These are phyloP conservation scores for Dysdera silvatica DNA, from an alignment of 1,140 invertebrate genomes.

Conservation along the genomic window DNA sequence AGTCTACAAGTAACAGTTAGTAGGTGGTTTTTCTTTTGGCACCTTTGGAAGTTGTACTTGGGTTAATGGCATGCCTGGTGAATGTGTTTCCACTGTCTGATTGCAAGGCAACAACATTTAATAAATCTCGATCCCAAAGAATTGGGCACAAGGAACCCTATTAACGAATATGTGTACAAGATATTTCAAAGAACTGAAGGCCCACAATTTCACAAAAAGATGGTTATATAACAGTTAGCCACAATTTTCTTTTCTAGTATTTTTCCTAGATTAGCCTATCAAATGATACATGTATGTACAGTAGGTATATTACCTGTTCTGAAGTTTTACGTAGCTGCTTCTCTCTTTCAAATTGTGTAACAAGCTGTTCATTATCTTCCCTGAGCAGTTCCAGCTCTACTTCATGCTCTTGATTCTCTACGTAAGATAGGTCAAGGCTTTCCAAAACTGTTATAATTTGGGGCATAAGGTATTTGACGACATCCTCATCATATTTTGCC, in stretches of 20 bases:
- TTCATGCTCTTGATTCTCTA: constrained; percentile 94
- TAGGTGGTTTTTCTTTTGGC: no score
- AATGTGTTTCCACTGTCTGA: no score
- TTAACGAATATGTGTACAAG: no score
- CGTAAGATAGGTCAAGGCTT: constrained; percentile 88
- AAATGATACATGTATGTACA: not conserved
- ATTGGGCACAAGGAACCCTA: no score
- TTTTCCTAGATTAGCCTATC: no score
- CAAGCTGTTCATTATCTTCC: constrained; percentile 98
- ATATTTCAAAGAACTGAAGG: not conserved
- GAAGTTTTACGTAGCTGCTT: constrained; percentile 88
- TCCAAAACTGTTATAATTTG: constrained; percentile 95
- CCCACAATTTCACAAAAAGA: not conserved
- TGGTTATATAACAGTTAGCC: no score
- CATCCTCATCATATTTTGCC: constrained; percentile 58
- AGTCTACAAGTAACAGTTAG: no score
- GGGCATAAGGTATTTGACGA: constrained; percentile 97
- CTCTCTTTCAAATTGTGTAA: constrained; percentile 97
- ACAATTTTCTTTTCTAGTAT: no score
- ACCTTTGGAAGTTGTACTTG: no score
- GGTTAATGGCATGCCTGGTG: no score
- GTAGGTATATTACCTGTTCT: constrained; percentile 49
- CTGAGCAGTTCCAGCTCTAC: constrained; percentile 92
- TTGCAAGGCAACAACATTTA: no score
- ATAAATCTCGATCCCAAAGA: no score